Base-by-base conservation (phyloP, 2,797 vertebrate species). In the Taeniopygia guttata region DNA sequence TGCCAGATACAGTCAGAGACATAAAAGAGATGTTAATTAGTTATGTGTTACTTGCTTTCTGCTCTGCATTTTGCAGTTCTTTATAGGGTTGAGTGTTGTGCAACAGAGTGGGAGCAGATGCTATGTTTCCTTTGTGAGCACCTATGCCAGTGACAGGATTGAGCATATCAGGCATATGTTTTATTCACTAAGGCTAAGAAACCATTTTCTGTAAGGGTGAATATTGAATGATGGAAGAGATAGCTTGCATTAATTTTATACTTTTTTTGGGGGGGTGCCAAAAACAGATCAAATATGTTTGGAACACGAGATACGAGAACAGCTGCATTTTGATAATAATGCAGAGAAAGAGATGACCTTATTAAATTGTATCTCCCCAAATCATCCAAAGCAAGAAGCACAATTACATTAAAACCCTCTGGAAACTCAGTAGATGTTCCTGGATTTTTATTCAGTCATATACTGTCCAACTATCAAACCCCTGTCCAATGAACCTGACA, bases 201-300 rank as follows among this genome's bases (percentile, higher is more conserved):
- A 26, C 5, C n/a, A 58, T 89, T 85, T 92, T 79, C 78, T 59
- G 10, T 68, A 11, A 52, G 56, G 45, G 6, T 85, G 60, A 60
- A 56, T 68, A 77, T 23, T 64, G 68, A 85, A 77, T 75, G n/a
- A 62, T 72, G 16, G n/a, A n/a, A 77, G 20, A 11, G 1, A 7
- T 46, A 52, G 43, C 64, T 60, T 79, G 9, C 8, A 13, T 55
- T 58, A 43, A 7, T 38, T 16, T 72, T 63, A 49, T 29, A 10
- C 6, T 5, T 52, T 64, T 46, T 30, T 8, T 0, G 2, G 4
- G 17, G 6, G 4, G 1, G 1, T 42, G 11, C 6, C 55, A 69
- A 34, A 34, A 51, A 18, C 40, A 46, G 4, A 52, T 76, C 12
- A 40, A 60, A 45, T 89, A 11, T 42, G 1, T 79, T 67, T 77